Evolutionary conservation across 2,113 vertebrate species (phyloP).

Genomic region (Lasiurus cinereus): DNA sequence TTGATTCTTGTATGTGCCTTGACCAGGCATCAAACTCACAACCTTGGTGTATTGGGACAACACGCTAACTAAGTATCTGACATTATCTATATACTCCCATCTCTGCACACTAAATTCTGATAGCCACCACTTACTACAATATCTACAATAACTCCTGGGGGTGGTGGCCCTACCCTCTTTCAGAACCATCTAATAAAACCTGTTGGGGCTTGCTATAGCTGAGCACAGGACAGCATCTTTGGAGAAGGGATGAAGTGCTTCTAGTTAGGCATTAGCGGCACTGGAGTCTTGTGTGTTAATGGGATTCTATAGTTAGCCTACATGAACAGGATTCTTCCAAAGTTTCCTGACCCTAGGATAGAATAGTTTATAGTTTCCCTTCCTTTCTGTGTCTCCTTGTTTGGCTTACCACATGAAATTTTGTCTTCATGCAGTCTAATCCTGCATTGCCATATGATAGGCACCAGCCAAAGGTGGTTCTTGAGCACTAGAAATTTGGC

Average conservation of each 20-base stretch:
- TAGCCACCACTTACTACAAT: neutral
- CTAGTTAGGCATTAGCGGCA: neutral
- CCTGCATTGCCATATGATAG: neutral
- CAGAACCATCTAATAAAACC: neutral
- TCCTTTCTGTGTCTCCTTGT: slow-evolving; percentile 29
- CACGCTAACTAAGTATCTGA: neutral
- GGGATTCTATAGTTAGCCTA: neutral
- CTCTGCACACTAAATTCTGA: neutral
- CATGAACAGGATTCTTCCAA: neutral
- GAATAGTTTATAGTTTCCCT: neutral
- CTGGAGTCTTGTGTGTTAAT: neutral
- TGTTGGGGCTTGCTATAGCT: neutral
- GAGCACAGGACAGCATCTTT: neutral
- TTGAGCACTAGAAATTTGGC: neutral
- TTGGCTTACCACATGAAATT: neutral
- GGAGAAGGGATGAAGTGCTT: neutral
- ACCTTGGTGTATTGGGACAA: neutral
- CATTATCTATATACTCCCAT: neutral
- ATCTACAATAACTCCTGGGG: neutral
- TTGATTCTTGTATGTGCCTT: neutral
- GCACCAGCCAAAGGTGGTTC: neutral
- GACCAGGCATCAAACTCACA: neutral
- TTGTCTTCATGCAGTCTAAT: neutral
- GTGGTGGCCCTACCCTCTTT: neutral
- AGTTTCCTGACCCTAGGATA: neutral